These are phyloP conservation scores for Pseudorasbora parva DNA, from an alignment of 2,113 vertebrate species.

Conservation along the genomic window DNA sequence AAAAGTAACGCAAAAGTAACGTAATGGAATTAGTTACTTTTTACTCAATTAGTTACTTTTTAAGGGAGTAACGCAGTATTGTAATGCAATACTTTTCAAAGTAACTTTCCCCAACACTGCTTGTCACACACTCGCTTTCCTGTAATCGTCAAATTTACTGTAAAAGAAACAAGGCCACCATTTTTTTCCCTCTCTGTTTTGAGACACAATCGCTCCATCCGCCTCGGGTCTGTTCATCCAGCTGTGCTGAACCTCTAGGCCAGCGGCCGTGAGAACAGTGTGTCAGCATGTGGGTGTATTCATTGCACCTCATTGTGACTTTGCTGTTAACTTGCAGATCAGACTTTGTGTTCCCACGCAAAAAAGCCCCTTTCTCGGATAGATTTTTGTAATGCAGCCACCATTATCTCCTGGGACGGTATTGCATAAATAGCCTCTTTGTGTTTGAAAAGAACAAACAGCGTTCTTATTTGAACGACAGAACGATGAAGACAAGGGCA, in stretches of 20 bases:
- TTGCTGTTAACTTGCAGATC: constrained; percentile 45
- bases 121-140: background rate
- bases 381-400: constrained; percentile 47
- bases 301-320: constrained; percentile 60
- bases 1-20: too few species aligned
- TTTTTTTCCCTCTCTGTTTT: constrained; percentile 43
- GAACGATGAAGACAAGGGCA: constrained; percentile 28
- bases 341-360: constrained; percentile 50
- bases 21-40: too few species aligned
- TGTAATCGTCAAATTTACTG: background rate
- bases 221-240: constrained; percentile 50
- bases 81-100: too few species aligned
- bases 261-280: constrained; percentile 52
- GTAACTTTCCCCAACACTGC: too few species aligned
- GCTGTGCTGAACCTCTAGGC: constrained; percentile 59
- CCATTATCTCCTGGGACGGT: constrained; percentile 34
- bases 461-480: constrained; percentile 35
- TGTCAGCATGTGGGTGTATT: constrained; percentile 62
- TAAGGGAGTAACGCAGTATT: too few species aligned
- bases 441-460: constrained; percentile 48
- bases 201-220: constrained; percentile 45
- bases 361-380: constrained; percentile 36
- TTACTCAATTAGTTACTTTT: too few species aligned
- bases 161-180: background rate
- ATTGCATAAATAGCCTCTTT: constrained; percentile 45